Conservation (phyloP, 2,888 invertebrate species). For the Camptogramma bilineatum region DNA sequence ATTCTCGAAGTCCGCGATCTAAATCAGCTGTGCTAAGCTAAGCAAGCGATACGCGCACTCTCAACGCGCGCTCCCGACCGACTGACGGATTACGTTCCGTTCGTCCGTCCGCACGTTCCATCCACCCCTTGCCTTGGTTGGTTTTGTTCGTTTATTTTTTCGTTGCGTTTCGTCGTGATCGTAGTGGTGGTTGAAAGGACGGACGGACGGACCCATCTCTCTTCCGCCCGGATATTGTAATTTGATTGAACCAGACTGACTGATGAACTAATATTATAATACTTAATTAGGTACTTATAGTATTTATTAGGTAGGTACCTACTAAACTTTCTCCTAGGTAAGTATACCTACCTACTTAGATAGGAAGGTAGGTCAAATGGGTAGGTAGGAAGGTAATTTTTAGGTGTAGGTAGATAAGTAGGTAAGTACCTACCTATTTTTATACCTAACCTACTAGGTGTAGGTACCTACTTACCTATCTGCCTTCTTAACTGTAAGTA, state of each 20-base stretch:
- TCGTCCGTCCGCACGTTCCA: conserved; percentile 42
- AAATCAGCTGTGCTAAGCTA: conserved; percentile 63
- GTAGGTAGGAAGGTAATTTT: not conserved
- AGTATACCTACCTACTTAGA: conserved; percentile 7
- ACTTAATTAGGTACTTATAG: not conserved
- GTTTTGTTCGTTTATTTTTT: conserved; percentile 44
- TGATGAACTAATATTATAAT: too few relatives aligned
- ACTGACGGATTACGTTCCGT: conserved; percentile 64
- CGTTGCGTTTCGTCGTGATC: conserved; percentile 16
- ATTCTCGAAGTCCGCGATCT: conserved; percentile 66
- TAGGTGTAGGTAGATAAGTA: not conserved
- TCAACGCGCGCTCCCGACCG: conserved; percentile 62
- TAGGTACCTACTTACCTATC: not conserved
- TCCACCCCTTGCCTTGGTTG: conserved; percentile 38
- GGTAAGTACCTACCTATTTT: conserved; percentile 6
- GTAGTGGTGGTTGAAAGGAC: conserved; percentile 26
- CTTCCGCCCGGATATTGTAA: not conserved
- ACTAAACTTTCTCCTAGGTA: conserved; percentile 3
- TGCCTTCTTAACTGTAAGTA: not conserved
- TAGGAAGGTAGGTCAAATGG: too few relatives aligned
- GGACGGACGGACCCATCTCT: too few relatives aligned
- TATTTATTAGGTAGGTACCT: conserved; percentile 39
- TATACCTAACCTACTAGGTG: not conserved
- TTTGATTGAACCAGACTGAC: too few relatives aligned
- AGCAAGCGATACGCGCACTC: conserved; percentile 55